phyloP scores from a whole-genome alignment of 2,797 vertebrate genomes.

The Gymnoscopelus microlampas region DNA sequence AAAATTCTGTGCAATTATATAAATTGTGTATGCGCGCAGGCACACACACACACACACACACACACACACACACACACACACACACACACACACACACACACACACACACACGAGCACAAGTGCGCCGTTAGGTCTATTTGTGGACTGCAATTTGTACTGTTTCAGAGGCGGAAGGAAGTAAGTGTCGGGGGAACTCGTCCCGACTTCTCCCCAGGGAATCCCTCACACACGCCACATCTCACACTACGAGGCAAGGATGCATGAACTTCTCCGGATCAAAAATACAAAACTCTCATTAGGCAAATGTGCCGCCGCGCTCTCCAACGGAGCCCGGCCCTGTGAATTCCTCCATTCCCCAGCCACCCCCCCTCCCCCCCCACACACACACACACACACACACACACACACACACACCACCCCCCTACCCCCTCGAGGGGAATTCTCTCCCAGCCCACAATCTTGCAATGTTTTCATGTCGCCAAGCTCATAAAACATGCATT shows the following conservation, averaged over 20 bases:
- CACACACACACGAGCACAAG: too few relatives aligned
- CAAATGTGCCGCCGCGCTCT: constrained; percentile 9
- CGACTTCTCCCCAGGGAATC: not conserved
- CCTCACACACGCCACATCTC: not conserved
- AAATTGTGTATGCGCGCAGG: too few relatives aligned
- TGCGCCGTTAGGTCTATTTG: not conserved
- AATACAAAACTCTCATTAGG: constrained; percentile 18
- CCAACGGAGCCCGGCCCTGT: not conserved
- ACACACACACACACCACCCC: constrained; percentile 3
- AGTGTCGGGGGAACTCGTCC: not conserved
- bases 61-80: too few relatives aligned
- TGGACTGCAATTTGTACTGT: not conserved
- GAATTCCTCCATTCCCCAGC: too few relatives aligned
- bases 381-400: not conserved
- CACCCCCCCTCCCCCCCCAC: too few relatives aligned
- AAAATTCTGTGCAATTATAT: too few relatives aligned
- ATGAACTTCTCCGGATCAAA: constrained; percentile 17
- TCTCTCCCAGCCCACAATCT: constrained; percentile 36
- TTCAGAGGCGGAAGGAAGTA: not conserved
- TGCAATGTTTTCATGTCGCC: constrained; percentile 50
- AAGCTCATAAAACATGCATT: constrained; percentile 68
- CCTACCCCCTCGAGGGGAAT: constrained; percentile 20
- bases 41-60: too few relatives aligned
- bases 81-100: too few relatives aligned
- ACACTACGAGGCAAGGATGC: not conserved